Evolutionary conservation across 2,888 invertebrate genomes (phyloP), one percentile per base, ranked within the genome.

Genomic region (Caenorhabditis becei): DNA sequence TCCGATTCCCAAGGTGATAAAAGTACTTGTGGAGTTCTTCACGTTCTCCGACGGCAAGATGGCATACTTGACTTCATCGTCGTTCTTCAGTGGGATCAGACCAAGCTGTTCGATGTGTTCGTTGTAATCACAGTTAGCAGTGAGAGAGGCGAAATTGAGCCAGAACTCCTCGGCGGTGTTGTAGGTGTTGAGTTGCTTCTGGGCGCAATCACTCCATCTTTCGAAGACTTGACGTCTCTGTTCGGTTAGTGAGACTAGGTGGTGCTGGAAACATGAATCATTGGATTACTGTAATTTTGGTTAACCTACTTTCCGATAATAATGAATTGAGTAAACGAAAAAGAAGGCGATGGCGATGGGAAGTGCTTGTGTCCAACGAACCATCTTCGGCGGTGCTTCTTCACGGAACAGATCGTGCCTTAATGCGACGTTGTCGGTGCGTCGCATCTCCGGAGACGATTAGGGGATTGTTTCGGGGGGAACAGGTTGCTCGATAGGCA

Each of bases 1-100:
- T 14, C 72, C 72, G 11, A 72, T 72, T 18, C 72, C 72, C 24
- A 72, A 37, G n/a, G 72, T 72, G 11, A 72, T 24, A n/a, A 72
- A 44, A n/a, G 56, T 47, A 24, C 28, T 53, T 2, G 51, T 32
- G 11, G 26, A 16, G 23, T 53, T 65, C 16, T 28, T 35, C n/a
- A 35, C 26, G 4, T 2, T 1, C 16, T 23, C 24, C 23, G 65
- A 4, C 24, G 65, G 65, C 35, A 65, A 35, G 10, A 65, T 14
- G 5, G 65, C 65, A 53, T 65, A 53, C 20, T 65, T 65, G 16
- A 65, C 53, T 23, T 65, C 65, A n/a, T 65, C 65, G 37, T 65
- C 53, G 24, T 65, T 65, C 8, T 63, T 51, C 51, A 63, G 16
- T 5, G 35, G 20, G 18, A 63, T 32, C 51, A 49, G 35, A 32